Evolutionary conservation across 2,888 invertebrate species (phyloP), one percentile per base, ranked within the genome.

Genomic region (Andrena bicolor): DNA sequence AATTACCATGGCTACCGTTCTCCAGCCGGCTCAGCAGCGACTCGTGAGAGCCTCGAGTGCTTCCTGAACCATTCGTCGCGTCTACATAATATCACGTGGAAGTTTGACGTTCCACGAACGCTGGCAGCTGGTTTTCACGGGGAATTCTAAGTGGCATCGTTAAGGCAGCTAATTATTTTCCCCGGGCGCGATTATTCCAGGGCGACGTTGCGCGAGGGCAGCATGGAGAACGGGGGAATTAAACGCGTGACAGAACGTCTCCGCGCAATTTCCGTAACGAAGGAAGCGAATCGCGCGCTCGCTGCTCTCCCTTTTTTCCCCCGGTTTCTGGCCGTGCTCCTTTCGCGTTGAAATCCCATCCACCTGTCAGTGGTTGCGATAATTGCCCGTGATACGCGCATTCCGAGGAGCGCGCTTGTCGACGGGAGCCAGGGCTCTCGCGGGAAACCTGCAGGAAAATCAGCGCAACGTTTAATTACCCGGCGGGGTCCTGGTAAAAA

Each of bases 361-460:
- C 84, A 86, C 84, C 84, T 86, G 86, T 84, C 82, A 58, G 73
- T 71, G 72, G 61, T 53, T 66, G 72, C 79, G 79, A 80, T 86
- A 86, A 86, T 86, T 86, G 73, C 72, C 63, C 23, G 23, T 74
- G 82, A 84, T 77, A 60, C 49, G 64, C 35, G 73, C 76, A 70
- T 77, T 82, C 75, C 76, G 28, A 26, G 86, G 77, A 84, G 84
- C 49, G 64, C 53, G 63, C 28, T 63, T 65, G 51, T 10, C 41
- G 73, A 74, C 73, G 66, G 35, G 58, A 79, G 66, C 26, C 63
- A 49, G 13, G 7, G 53, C 49, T 28, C 49, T 32, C 49, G 41
- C 70, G 71, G 71, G 65, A 77, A 77, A 60, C 49, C 56, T 20
- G 30, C 51, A 60, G 66, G 68, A 77, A 78, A 78, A 80, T 80